Conservation (phyloP, 2,797 vertebrate genomes). For the Coreius guichenoti region DNA sequence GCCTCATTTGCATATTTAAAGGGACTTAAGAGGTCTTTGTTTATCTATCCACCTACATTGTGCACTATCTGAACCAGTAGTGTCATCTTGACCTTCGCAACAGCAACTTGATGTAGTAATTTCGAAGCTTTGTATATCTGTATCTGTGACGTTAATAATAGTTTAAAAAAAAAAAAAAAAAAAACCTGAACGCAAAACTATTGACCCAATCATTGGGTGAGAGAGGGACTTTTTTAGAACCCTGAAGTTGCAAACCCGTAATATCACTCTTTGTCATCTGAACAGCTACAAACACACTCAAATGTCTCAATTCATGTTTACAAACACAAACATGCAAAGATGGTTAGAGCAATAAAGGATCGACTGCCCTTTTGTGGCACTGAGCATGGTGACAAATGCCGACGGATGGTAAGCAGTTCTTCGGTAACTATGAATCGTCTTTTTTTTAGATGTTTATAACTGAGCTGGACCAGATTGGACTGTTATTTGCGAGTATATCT, state of each 20-base stretch:
- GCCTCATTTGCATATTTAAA: constrained; percentile 45
- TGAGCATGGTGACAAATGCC: background rate
- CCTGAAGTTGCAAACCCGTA: constrained; percentile 62
- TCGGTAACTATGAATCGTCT: background rate
- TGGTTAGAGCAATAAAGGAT: constrained; percentile 15
- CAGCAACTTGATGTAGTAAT: constrained; percentile 20
- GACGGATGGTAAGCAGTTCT: background rate
- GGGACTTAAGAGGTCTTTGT: constrained; percentile 20
- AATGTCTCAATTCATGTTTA: constrained; percentile 35
- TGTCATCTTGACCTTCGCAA: constrained; percentile 21
- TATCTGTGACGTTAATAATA: background rate
- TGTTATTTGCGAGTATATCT: constrained; percentile 4
- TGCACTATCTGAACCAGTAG: constrained; percentile 30
- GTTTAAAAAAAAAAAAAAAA: background rate
- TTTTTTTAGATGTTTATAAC: background rate
- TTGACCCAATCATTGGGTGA: constrained; percentile 4
- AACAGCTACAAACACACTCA: constrained; percentile 42
- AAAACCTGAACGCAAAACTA: constrained; percentile 8
- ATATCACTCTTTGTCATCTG: constrained; percentile 45
- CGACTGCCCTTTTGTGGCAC: constrained; percentile 24
- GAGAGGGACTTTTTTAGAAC: constrained; percentile 38
- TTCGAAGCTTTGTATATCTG: constrained; percentile 2
- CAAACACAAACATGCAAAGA: constrained; percentile 65
- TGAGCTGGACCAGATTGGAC: constrained; percentile 12
- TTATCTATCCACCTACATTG: constrained; percentile 4